phyloP scores from a whole-genome alignment of 2,797 vertebrate species.

The Halcyon chelicuti region DNA sequence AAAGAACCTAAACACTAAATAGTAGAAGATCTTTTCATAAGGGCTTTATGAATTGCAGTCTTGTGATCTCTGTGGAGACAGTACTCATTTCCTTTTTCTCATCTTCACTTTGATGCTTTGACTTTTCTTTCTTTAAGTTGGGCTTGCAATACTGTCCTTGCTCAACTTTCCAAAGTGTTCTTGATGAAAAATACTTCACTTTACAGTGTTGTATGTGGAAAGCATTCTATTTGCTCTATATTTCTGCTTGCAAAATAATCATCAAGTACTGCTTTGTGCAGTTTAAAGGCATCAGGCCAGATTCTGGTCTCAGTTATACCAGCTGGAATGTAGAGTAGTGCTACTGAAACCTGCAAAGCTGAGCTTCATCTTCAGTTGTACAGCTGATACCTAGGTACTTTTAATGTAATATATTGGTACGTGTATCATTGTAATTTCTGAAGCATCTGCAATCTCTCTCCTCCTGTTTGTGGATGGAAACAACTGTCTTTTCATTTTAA shows the following conservation, averaged over 20 bases:
- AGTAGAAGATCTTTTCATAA: background rate
- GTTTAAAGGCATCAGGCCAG: background rate
- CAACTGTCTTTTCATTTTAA: background rate
- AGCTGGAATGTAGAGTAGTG: background rate
- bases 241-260: background rate
- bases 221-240: accelerated
- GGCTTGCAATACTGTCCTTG: background rate
- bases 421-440: background rate
- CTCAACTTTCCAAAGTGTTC: background rate
- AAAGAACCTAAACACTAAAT: background rate
- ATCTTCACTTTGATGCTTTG: background rate
- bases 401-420: background rate
- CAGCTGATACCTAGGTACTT: background rate
- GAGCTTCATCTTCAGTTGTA: background rate
- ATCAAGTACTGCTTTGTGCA: background rate
- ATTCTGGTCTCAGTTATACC: background rate
- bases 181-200: background rate
- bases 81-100: background rate
- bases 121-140: background rate
- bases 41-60: background rate
- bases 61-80: background rate
- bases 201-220: background rate
- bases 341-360: background rate
- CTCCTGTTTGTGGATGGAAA: background rate
- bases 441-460: background rate